These are phyloP conservation scores for Malacoraja senta DNA, from an alignment of 2,797 vertebrate species.

Conservation along the genomic window DNA sequence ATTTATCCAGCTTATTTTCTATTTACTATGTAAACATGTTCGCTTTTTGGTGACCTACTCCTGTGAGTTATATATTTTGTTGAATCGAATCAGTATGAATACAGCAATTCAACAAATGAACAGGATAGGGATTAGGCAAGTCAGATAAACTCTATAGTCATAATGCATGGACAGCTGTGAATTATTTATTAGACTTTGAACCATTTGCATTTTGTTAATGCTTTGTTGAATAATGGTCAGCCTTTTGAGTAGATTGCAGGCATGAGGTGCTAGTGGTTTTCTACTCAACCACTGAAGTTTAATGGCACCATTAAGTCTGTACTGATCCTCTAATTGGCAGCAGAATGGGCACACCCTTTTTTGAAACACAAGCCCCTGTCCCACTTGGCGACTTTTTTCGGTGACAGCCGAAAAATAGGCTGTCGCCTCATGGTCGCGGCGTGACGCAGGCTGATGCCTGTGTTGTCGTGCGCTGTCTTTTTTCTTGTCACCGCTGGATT, in stretches of 20 bases:
- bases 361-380: no score
- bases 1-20: not conserved
- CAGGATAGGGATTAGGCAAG: slow-evolving; percentile 21
- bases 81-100: slow-evolving; percentile 17
- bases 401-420: no score
- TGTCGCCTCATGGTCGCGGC: no score
- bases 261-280: not conserved
- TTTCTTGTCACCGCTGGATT: no score
- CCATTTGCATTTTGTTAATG: not conserved
- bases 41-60: not conserved
- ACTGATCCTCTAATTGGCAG: not conserved
- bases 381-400: no score
- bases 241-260: slow-evolving; percentile 7
- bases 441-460: no score
- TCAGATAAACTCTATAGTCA: slow-evolving; percentile 40
- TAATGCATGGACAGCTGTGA: slow-evolving; percentile 43
- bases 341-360: slow-evolving; percentile 16
- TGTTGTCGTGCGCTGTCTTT: no score
- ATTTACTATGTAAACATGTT: slow-evolving; percentile 6
- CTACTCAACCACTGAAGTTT: slow-evolving; percentile 17
- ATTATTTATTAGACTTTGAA: slow-evolving; percentile 46
- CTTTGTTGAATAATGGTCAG: not conserved
- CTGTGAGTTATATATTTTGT: not conserved
- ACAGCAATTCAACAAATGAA: slow-evolving; percentile 25
- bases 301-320: slow-evolving; percentile 15